Conservation (phyloP, 2,113 vertebrate genomes). For the Melospiza melodia region DNA sequence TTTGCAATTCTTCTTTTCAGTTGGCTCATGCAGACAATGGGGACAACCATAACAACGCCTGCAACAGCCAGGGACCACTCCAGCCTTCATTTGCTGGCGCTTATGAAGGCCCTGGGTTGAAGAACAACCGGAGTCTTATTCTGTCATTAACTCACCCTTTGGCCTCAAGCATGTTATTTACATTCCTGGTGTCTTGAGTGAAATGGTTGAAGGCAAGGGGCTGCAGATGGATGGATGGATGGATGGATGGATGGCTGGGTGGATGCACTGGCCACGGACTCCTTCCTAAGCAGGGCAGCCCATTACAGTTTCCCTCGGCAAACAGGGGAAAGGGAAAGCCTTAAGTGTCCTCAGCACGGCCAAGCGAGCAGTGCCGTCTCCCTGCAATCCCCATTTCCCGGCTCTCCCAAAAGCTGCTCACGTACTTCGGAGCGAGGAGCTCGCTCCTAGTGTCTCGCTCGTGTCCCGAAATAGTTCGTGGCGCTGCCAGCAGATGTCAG, state of each 20-base stretch:
- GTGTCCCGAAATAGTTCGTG: conserved; percentile 12
- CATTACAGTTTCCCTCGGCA: neutral
- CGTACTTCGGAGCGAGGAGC: accelerated
- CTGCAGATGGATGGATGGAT: neutral
- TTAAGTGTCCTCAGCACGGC: accelerated
- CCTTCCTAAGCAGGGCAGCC: neutral
- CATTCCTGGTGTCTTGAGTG: neutral
- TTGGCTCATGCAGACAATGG: accelerated
- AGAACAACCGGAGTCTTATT: neutral
- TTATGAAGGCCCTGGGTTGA: neutral
- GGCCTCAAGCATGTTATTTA: neutral
- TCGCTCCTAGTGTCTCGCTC: accelerated
- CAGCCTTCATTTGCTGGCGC: neutral
- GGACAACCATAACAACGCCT: neutral
- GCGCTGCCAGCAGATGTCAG: conserved; percentile 79
- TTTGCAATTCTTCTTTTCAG: neutral
- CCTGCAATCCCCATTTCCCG: accelerated
- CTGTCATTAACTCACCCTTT: neutral
- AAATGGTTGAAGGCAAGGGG: accelerated
- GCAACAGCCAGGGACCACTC: neutral
- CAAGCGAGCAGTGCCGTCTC: accelerated
- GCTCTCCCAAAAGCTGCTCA: neutral
- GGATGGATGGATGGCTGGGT: neutral
- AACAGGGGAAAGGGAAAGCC: accelerated
- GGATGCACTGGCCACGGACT: neutral